Conservation (phyloP, 2,888 invertebrate genomes). For the Drosophila ustulata region DNA sequence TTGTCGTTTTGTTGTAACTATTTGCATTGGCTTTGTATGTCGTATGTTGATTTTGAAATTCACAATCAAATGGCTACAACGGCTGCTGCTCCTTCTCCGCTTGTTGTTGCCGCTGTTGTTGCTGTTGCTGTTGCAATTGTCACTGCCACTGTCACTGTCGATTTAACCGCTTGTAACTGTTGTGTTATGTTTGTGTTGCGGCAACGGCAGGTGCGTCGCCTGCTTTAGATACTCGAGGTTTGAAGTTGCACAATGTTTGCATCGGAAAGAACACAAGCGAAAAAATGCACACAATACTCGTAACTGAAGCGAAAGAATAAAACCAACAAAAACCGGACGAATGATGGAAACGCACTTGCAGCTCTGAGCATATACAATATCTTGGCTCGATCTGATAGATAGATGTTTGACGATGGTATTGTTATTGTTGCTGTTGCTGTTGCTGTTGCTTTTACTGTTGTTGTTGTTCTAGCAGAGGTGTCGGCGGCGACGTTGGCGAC, state of each 20-base stretch:
- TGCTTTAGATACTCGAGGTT: not conserved
- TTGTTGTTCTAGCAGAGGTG: conserved; percentile 25
- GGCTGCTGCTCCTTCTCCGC: too few species aligned
- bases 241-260: conserved; percentile 8
- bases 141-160: conserved; percentile 13
- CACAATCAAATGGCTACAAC: too few species aligned
- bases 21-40: not conserved
- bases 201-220: not conserved
- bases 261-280: conserved; percentile 19
- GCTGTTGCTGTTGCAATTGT: conserved; percentile 1
- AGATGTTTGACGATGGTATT: conserved; percentile 6
- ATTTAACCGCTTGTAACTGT: conserved; percentile 1
- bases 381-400: not conserved
- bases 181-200: conserved; percentile 1
- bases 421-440: conserved; percentile 11
- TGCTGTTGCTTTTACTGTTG: conserved; percentile 10
- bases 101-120: conserved; percentile 11
- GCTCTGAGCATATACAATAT: conserved; percentile 10
- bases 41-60: not conserved
- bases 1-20: conserved; percentile 2
- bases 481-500: conserved; percentile 53
- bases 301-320: conserved; percentile 42
- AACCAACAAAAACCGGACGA: conserved; percentile 17
- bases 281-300: conserved; percentile 6
- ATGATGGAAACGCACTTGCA: conserved; percentile 38